Evolutionary conservation across 2,888 invertebrate species (phyloP).

Genomic region (Rhagophthalmus giganteus): DNA sequence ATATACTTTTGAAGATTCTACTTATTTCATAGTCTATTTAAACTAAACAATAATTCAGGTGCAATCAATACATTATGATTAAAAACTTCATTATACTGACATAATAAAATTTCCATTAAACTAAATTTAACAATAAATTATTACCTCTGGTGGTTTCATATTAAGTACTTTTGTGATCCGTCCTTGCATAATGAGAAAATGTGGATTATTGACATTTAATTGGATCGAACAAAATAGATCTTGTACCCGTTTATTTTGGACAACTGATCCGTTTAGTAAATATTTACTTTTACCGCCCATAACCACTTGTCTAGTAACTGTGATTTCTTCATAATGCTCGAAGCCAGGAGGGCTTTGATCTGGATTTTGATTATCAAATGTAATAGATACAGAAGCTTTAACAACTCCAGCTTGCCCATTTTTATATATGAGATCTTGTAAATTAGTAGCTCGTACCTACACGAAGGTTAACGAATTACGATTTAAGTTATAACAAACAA

Average conservation of each 20-base stretch:
- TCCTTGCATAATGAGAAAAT: conserved; percentile 99
- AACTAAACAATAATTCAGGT: background rate
- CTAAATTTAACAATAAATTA: background rate
- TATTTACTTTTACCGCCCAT: conserved; percentile 92
- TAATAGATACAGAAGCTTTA: conserved; percentile 93
- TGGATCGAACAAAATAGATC: conserved; percentile 97
- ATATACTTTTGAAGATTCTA: background rate
- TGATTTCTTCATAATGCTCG: conserved; percentile 87
- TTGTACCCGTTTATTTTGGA: conserved; percentile 85
- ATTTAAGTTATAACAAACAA: no score
- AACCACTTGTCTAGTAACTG: conserved; percentile 86
- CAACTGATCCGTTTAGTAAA: conserved; percentile 88
- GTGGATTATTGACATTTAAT: conserved; percentile 98
- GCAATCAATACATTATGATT: no score
- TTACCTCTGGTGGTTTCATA: conserved; percentile 96
- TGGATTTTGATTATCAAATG: conserved; percentile 88
- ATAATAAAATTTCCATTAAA: no score
- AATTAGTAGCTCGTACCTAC: conserved; percentile 84
- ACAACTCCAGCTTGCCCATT: conserved; percentile 95
- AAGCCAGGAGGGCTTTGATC: conserved; percentile 87
- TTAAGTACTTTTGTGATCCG: conserved; percentile 97
- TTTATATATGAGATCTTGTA: conserved; percentile 97
- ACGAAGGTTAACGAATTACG: no score
- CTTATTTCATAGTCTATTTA: background rate
- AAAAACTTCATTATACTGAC: no score